Evolutionary conservation across 2,113 vertebrate genomes (phyloP).

Genomic region (Rhagologus leucostigma): DNA sequence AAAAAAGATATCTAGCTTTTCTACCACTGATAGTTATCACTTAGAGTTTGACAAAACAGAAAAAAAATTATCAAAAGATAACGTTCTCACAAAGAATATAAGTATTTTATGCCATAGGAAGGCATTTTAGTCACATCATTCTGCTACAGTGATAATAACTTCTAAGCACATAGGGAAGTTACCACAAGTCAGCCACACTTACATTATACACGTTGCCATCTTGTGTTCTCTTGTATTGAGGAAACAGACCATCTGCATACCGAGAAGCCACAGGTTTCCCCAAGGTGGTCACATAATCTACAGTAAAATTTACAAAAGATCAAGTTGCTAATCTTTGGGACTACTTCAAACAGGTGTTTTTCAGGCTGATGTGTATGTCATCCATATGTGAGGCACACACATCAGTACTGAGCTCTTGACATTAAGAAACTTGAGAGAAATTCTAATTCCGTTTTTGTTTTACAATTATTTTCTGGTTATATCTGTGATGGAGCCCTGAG

Average conservation of each 20-base stretch:
- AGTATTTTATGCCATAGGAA: neutral
- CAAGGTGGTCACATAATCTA: slow-evolving; percentile 77
- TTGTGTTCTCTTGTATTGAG: slow-evolving; percentile 45
- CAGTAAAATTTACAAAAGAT: slow-evolving; percentile 26
- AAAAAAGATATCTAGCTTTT: neutral
- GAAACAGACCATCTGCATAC: slow-evolving; percentile 77
- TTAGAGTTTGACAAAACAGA: neutral
- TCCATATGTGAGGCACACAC: neutral
- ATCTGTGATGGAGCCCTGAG: neutral
- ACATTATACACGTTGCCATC: slow-evolving; percentile 76
- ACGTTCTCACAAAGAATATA: neutral
- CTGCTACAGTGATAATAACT: neutral
- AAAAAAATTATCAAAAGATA: neutral
- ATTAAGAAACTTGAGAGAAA: neutral
- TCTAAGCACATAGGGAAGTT: neutral
- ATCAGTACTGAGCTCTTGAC: neutral
- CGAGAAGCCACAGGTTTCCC: slow-evolving; percentile 77
- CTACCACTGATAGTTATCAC: neutral
- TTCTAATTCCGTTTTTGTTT: neutral
- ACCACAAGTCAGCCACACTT: slow-evolving; percentile 49
- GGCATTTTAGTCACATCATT: neutral
- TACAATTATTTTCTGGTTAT: neutral
- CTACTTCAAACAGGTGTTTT: neutral
- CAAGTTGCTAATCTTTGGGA: neutral
- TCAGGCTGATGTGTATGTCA: neutral